Percentiles rank a stretch among this genome's conserved stretches.
phyloP scores from a whole-genome alignment of 2,113 vertebrate genomes.

The Tylochromis polylepis region DNA sequence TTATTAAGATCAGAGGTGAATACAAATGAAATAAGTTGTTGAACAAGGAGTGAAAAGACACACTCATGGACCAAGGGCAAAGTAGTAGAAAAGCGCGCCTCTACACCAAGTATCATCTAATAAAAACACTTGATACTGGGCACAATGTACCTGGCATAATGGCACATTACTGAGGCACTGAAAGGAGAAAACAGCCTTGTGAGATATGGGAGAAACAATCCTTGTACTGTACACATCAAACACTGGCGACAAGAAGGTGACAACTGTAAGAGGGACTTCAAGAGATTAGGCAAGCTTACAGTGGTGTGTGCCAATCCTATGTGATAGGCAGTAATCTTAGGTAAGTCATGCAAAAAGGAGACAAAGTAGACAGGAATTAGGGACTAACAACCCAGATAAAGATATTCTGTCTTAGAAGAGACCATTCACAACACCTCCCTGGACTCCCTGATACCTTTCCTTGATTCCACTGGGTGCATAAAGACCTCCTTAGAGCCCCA shows the following conservation, averaged over 20 bases:
- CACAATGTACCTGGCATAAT: constrained; percentile 4
- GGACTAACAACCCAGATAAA: not conserved
- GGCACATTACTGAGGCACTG: not conserved
- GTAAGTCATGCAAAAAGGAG: not conserved
- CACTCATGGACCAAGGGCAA: constrained; percentile 1
- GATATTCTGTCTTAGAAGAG: not conserved
- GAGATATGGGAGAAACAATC: not conserved
- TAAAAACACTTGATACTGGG: not conserved
- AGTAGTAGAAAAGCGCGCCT: not conserved
- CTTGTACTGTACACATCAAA: not conserved
- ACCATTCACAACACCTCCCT: not conserved
- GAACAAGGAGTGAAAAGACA: not conserved
- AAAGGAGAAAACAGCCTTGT: not conserved
- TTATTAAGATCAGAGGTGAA: constrained; percentile 2
- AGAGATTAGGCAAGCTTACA: not conserved
- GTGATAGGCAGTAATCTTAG: not conserved
- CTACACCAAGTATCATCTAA: not conserved
- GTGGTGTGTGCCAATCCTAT: not conserved
- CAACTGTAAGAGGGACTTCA: not conserved
- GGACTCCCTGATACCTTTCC: not conserved
- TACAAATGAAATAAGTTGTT: not conserved
- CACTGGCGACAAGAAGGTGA: not conserved
- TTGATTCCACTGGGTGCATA: not conserved
- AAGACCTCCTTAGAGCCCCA: not conserved
- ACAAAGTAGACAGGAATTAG: not conserved